Evolutionary conservation across 92 coral and sea anemone genomes (phyloP).

Genomic region (Chrysogorgia sp.): DNA sequence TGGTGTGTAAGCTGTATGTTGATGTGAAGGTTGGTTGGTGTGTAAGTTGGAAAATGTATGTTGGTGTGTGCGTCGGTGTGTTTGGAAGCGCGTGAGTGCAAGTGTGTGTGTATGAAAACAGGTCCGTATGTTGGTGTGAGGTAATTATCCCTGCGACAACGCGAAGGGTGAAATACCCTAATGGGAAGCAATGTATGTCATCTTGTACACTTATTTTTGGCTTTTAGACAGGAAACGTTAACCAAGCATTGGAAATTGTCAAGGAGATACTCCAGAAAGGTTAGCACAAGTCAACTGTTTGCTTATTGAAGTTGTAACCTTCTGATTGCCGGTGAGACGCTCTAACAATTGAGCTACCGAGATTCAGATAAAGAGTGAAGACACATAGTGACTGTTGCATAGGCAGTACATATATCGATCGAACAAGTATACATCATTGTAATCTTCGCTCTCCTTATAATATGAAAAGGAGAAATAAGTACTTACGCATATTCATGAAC

Average conservation of each 20-base stretch:
- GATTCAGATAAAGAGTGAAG: too few species aligned
- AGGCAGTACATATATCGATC: too few species aligned
- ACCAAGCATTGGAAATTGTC: slow-evolving; percentile 21
- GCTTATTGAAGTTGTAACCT: too few species aligned
- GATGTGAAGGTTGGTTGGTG: background rate
- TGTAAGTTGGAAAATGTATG: background rate
- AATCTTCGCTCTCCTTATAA: too few species aligned
- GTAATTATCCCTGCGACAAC: background rate
- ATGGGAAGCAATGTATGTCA: too few species aligned
- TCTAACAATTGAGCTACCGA: too few species aligned
- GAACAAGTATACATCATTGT: too few species aligned
- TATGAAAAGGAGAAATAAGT: too few species aligned
- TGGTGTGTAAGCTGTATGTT: background rate
- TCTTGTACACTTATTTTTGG: background rate
- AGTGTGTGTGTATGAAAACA: background rate
- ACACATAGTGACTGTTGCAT: too few species aligned
- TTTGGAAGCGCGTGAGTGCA: background rate
- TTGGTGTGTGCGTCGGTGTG: background rate
- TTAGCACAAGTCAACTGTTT: background rate
- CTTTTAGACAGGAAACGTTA: slow-evolving; percentile 23
- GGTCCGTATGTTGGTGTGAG: background rate
- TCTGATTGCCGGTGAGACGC: too few species aligned
- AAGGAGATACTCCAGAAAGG: slow-evolving; percentile 23
- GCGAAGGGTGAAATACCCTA: too few species aligned
- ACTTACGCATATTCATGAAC: too few species aligned